Evolutionary conservation across 2,113 vertebrate genomes (phyloP), one percentile per base, ranked within the genome.

Genomic region (Hyaena hyaena): DNA sequence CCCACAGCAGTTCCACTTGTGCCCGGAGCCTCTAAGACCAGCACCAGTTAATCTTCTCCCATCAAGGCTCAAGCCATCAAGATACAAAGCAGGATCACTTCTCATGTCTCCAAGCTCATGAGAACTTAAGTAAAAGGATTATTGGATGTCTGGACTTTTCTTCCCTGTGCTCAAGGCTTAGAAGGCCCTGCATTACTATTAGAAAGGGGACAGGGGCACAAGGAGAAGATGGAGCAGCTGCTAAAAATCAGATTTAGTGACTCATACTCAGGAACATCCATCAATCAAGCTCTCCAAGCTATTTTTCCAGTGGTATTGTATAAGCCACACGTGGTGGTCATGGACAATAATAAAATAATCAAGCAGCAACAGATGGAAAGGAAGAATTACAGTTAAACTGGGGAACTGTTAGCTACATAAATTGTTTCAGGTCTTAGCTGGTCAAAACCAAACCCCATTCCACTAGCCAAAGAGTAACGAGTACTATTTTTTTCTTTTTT

Each of bases 301-400:
- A 79, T 73, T 96, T 90, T 74, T 76, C 92, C 53, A 45, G 26
- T 16, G 87, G 50, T 55, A 86, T 82, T n/a, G 86, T 79, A 7
- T 71, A 76, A 97, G 84, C 43, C 35, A 43, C 95, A 74, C 19
- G 1, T 76, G 92, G 88, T 83, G 3, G 79, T 93, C 93, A 82
- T 33, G 35, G 86, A 31, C 65, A 43, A 84, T 66, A 61, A 92
- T 80, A 85, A 96, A 93, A 90, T 84, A 43, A 71, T 76, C 79
- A 50, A 81, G 74, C 66, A 84, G 95, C 84, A 90, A 43, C 97
- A 97, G 97, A 96, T 93, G 90, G 94, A 73, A 90, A 83, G 82
- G 94, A 94, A 92, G 58, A n/a, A 31, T 93, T 95, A 80, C 83
- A 95, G 95, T 68, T 81, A 31, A 10, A 19, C 87, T 31, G 2